Percentiles rank a stretch among this genome's conserved stretches.
Conservation (phyloP, 2,797 vertebrate genomes). For the Antennarius maculatus region DNA sequence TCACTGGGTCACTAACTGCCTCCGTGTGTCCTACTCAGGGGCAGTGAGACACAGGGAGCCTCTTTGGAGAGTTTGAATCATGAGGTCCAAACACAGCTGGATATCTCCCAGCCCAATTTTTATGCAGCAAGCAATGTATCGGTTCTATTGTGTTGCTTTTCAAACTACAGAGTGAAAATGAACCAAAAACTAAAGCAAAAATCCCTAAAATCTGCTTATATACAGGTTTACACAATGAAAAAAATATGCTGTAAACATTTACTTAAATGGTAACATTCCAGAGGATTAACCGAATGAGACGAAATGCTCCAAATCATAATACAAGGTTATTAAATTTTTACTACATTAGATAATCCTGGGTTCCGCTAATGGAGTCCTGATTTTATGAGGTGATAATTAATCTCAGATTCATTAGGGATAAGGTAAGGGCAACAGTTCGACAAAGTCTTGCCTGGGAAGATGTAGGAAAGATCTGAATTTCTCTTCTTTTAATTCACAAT, state of each 20-base stretch:
- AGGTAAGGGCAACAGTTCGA: constrained; percentile 48
- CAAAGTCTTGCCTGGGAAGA: constrained; percentile 39
- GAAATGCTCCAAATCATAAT: constrained; percentile 37
- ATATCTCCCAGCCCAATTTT: constrained; percentile 37
- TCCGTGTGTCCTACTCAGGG: constrained; percentile 77
- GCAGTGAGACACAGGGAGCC: constrained; percentile 78
- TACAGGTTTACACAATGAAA: constrained; percentile 18
- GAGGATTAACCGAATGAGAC: constrained; percentile 38
- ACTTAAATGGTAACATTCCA: constrained; percentile 40
- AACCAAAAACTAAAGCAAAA: constrained; percentile 17
- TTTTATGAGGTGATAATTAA: constrained; percentile 55
- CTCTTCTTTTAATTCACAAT: constrained; percentile 35
- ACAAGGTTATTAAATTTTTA: constrained; percentile 33
- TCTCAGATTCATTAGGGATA: constrained; percentile 45
- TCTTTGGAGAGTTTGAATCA: constrained; percentile 69
- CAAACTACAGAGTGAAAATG: constrained; percentile 14
- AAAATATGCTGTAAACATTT: constrained; percentile 31
- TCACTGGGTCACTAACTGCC: constrained; percentile 88
- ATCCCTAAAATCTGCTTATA: constrained; percentile 19
- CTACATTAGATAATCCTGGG: constrained; percentile 5
- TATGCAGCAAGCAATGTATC: constrained; percentile 33
- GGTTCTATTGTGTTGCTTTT: constrained; percentile 18
- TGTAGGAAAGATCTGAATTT: constrained; percentile 32
- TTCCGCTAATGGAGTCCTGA: constrained; percentile 21
- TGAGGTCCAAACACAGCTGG: constrained; percentile 59